These are phyloP conservation scores for Lophotis ruficrista DNA, from an alignment of 2,113 vertebrate genomes.

Conservation along the genomic window DNA sequence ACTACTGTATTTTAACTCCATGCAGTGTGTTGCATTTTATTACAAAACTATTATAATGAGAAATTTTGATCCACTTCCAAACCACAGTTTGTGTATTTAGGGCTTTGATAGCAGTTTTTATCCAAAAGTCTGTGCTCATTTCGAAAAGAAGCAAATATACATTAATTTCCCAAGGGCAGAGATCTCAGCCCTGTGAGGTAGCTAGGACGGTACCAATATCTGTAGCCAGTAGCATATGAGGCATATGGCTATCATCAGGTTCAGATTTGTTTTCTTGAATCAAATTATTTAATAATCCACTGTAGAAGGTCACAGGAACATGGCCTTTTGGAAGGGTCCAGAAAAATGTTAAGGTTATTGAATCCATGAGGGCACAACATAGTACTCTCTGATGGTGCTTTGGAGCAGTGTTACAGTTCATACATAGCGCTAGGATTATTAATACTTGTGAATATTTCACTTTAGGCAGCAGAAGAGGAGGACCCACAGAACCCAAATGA, in stretches of 20 bases:
- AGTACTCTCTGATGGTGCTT: background rate
- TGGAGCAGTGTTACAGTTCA: background rate
- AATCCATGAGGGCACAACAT: background rate
- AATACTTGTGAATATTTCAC: slow-evolving; percentile 6
- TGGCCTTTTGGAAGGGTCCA: background rate
- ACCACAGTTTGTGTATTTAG: background rate
- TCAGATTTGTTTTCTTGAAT: background rate
- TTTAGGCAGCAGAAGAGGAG: slow-evolving; percentile 89
- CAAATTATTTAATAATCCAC: background rate
- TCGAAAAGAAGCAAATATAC: background rate
- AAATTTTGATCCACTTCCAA: background rate
- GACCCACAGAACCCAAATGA: slow-evolving; percentile 84
- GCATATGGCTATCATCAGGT: background rate
- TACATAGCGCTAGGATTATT: background rate
- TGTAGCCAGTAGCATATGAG: background rate
- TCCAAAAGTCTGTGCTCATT: background rate
- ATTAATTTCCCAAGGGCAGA: background rate
- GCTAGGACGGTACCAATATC: background rate
- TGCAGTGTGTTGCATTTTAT: background rate
- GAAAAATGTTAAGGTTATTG: background rate
- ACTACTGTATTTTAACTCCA: background rate
- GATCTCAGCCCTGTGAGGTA: background rate
- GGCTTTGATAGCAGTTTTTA: background rate
- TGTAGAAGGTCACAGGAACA: background rate
- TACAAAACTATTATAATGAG: background rate